Evolutionary conservation across 2,888 invertebrate genomes (phyloP), one percentile per base, ranked within the genome.

Genomic region (Hemicrepidius hirtus): DNA sequence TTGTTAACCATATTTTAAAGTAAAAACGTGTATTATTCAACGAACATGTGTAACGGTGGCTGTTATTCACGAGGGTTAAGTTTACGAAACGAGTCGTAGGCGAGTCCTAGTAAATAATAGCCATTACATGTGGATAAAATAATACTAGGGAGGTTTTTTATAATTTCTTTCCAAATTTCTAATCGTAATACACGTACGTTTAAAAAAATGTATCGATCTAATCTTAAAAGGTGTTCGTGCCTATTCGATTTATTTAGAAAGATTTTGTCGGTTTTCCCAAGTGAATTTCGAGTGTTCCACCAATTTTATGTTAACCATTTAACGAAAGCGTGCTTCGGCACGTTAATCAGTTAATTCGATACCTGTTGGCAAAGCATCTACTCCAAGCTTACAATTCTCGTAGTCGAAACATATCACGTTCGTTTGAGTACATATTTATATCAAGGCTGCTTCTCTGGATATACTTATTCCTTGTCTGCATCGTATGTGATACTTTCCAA

Each of bases 401-500:
- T 59, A 59, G 64, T 65, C 40, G 18, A 68, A 65, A 57, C 64
- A 62, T 67, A 66, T 71, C 71, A 66, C 71, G 66, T 71, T 67
- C 62, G 44, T 20, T 32, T 53, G 37, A 41, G 60, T 50, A n/a
- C n/a, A n/a, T n/a, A 71, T 71, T 66, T 71, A 71, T 72, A 72
- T 72, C 72, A 72, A 72, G 72, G 72, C 57, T 68, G 46, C n/a
- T 35, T 71, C 37, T 53, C 50, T 49, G 71, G 50, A 66, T 71
- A 67, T 50, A 55, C 62, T 50, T 60, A 46, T 24, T 2, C 24
- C 5, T 2, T 24, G 24, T 24, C 3, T 65, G 59, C 65, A 57
- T 64, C 59, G 68, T 68, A 64, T 66, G 59, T 37, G 41, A 50
- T 68, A 73, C 73, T 73, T 73, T 73, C 68, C 59, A 73, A 68